Base-by-base conservation (phyloP, 2,113 vertebrate species). In the Spea multiplicata region DNA sequence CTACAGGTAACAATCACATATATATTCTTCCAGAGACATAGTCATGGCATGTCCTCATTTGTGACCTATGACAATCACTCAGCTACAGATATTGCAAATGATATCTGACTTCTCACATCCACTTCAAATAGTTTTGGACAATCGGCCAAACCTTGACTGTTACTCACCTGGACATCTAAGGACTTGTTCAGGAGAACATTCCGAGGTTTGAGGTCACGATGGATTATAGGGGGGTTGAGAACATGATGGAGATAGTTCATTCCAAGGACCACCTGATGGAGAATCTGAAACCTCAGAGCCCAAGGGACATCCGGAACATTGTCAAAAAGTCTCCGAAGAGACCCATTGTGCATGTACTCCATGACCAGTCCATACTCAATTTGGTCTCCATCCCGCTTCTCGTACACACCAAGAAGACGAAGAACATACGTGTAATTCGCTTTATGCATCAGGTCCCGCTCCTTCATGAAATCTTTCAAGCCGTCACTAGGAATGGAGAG, bases 181-280 rank as follows among this genome's bases (percentile, higher is more conserved):
- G n/a, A 17, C 52, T 80, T 73, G 71, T 49, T 73, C n/a, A 80
- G 55, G 8, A 80, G 55, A 59, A 80, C 71, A 59, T 80, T 80
- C 3, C 46, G n/a, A 6, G 71, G 71, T 44, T 80, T 80, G 0
- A 80, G 71, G 9, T 80, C 77, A 49, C 44, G 70, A 9, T 80
- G 77, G 17, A 80, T 73, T n/a, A 80, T 80, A 44, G 71, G 50
- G 5, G 77, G 77, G 4, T 14, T 8, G 2, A 80, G 62, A 55
- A 66, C n/a, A 13, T 71, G 76, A 17, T 80, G 77, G 64, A 80
- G 77, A 57, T 67, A 80, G 66, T 80, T 80, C 77, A 80, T 80
- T 9, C 71, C 71, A 4, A 80, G 30, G 8, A 16, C 77, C 44
- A 80, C 77, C 53, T 80, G 77, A 14, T 73, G 71, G 47, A 80